Conservation (phyloP, 2,113 vertebrate species). For the Chlamydotis undulata region DNA sequence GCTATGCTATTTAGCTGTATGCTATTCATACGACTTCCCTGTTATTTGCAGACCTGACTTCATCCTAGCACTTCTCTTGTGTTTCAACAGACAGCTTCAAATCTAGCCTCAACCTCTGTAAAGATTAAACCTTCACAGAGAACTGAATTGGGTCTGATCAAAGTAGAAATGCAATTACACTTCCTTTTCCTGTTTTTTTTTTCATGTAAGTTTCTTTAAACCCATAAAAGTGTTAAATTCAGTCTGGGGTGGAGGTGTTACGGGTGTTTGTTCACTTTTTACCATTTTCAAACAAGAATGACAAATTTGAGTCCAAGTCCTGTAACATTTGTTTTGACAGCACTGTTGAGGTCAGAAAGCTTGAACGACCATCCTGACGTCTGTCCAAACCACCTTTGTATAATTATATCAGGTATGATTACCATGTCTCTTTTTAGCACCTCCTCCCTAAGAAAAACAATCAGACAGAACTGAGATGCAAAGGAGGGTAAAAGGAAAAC, state of each 20-base stretch:
- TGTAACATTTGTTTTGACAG: background rate
- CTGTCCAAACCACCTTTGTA: background rate
- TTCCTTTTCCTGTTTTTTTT: background rate
- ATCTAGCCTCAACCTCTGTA: background rate
- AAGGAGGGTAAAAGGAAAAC: background rate
- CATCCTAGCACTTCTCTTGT: background rate
- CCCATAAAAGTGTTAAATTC: background rate
- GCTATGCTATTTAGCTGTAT: background rate
- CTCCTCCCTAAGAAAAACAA: background rate
- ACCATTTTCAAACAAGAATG: background rate
- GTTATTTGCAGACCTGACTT: background rate
- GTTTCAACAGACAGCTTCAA: background rate
- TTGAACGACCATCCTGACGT: background rate
- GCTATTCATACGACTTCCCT: background rate
- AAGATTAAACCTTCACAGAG: background rate
- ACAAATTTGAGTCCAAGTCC: background rate
- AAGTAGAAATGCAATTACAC: background rate
- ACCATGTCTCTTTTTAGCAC: background rate
- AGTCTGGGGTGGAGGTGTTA: background rate
- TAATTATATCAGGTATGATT: background rate
- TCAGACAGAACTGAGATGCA: background rate
- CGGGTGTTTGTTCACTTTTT: background rate
- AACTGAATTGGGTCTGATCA: background rate
- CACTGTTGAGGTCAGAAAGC: background rate
- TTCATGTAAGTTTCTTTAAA: background rate